Conservation (phyloP, 1,140 invertebrate species). For the Galleria mellonella region DNA sequence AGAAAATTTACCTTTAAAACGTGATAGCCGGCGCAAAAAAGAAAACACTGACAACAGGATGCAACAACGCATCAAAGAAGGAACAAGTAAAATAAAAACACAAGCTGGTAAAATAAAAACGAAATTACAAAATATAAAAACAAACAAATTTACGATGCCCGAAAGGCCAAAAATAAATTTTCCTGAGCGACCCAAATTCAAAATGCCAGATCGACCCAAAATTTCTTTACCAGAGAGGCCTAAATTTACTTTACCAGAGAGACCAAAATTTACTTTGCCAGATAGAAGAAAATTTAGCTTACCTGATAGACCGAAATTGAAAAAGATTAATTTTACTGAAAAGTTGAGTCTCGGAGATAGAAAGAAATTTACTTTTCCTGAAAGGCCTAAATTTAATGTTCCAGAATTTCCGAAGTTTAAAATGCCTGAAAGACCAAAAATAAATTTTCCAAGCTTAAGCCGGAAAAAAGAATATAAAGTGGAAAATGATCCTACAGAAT, state of each 20-base stretch:
- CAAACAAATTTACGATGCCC: slow-evolving; percentile 69
- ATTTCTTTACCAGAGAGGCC: slow-evolving; percentile 74
- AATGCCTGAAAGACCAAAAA: slow-evolving; percentile 77
- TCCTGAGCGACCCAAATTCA: slow-evolving; percentile 75
- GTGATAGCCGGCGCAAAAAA: slow-evolving; percentile 73
- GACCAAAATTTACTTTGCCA: slow-evolving; percentile 75
- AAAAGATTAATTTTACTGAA: slow-evolving; percentile 75
- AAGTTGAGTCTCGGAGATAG: slow-evolving; percentile 74
- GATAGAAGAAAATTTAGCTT: slow-evolving; percentile 75
- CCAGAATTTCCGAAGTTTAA: slow-evolving; percentile 78
- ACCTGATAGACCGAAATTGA: slow-evolving; percentile 76
- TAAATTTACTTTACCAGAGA: slow-evolving; percentile 75
- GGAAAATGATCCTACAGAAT: slow-evolving; percentile 55
- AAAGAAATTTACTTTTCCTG: slow-evolving; percentile 75
- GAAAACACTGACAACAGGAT: slow-evolving; percentile 59
- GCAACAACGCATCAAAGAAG: slow-evolving; percentile 73
- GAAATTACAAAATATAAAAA: slow-evolving; percentile 76
- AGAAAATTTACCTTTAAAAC: slow-evolving; percentile 77
- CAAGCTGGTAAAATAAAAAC: slow-evolving; percentile 78
- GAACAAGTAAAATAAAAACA: slow-evolving; percentile 75
- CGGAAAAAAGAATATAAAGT: slow-evolving; percentile 47
- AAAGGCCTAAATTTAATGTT: slow-evolving; percentile 75
- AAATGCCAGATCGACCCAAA: slow-evolving; percentile 75
- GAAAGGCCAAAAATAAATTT: slow-evolving; percentile 72
- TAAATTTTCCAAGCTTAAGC: slow-evolving; percentile 67